phyloP scores from a whole-genome alignment of 2,888 invertebrate genomes.

The Candidula unifasciata region DNA sequence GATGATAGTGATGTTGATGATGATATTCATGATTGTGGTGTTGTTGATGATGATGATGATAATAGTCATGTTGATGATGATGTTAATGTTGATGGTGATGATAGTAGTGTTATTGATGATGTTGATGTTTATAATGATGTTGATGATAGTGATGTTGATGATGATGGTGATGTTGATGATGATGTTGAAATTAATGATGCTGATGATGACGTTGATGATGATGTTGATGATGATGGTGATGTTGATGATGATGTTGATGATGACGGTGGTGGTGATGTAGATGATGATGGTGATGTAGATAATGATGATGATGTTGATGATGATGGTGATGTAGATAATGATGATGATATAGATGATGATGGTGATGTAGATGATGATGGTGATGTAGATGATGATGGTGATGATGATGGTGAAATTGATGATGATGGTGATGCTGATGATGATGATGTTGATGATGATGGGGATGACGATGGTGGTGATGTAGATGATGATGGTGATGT shows the following conservation, averaged over 20 bases:
- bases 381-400: background rate
- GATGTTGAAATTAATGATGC: slow-evolving; percentile 40
- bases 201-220: slow-evolving; percentile 4
- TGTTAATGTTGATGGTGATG: too few species aligned
- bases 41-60: too few species aligned
- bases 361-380: background rate
- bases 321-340: background rate
- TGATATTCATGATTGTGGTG: too few species aligned
- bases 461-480: background rate
- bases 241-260: background rate
- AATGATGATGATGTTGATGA: background rate
- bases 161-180: slow-evolving; percentile 15
- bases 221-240: background rate
- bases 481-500: background rate
- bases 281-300: background rate
- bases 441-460: too few species aligned
- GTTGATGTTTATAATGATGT: slow-evolving; percentile 2
- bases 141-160: slow-evolving; percentile 12
- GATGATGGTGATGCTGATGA: background rate
- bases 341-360: background rate
- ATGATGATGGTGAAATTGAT: background rate
- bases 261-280: background rate
- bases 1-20: slow-evolving; percentile 9
- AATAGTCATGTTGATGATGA: too few species aligned
- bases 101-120: slow-evolving; percentile 22